These are phyloP conservation scores for Willisornis vidua DNA, from an alignment of 2,113 vertebrate genomes.

Conservation along the genomic window DNA sequence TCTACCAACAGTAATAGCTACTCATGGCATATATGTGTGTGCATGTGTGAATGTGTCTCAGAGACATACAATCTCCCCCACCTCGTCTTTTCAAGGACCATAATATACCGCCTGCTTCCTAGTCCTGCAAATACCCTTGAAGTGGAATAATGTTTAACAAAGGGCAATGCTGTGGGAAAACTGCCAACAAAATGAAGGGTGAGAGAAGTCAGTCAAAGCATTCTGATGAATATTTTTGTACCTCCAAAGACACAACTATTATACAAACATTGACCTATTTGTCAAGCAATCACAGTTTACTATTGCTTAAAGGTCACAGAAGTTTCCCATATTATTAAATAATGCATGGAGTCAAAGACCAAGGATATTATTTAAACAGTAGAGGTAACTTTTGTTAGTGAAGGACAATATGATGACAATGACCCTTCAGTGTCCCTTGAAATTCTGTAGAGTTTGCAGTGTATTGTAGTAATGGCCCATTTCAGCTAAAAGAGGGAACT, in stretches of 20 bases:
- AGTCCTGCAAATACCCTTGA: conserved; percentile 65
- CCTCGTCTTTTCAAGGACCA: conserved; percentile 28
- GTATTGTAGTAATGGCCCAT: not conserved
- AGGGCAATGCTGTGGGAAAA: conserved; percentile 33
- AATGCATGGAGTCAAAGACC: conserved; percentile 29
- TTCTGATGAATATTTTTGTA: conserved; percentile 61
- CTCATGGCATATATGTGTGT: not conserved
- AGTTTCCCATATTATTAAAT: conserved; percentile 62
- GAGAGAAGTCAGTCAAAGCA: conserved; percentile 44
- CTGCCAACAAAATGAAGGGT: conserved; percentile 41
- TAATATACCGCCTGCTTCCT: conserved; percentile 54
- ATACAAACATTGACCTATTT: conserved; percentile 57
- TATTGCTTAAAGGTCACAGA: conserved; percentile 52
- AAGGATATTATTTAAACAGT: conserved; percentile 35
- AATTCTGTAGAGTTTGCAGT: conserved; percentile 4
- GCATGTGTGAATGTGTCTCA: not conserved
- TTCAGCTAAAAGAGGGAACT: conserved; percentile 20
- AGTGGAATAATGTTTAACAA: conserved; percentile 71
- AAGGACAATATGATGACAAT: conserved; percentile 32
- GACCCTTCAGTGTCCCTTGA: conserved; percentile 2
- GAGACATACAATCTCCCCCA: not conserved
- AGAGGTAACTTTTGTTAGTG: conserved; percentile 29
- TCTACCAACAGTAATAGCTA: not conserved
- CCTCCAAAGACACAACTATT: conserved; percentile 56
- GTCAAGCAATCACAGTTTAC: conserved; percentile 55